These are phyloP conservation scores for Hydropsyche betteni DNA, from an alignment of 2,888 invertebrate species.

Conservation along the genomic window DNA sequence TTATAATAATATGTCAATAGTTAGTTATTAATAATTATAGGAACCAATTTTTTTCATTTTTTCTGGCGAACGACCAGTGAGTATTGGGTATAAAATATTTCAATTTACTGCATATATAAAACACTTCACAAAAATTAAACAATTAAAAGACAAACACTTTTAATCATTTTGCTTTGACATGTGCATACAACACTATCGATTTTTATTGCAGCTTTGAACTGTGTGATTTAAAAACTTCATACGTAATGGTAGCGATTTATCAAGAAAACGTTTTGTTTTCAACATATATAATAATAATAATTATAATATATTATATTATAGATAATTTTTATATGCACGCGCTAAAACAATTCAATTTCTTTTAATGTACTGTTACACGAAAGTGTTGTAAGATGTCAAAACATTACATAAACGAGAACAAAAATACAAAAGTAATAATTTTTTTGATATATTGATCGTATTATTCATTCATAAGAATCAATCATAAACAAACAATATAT, in stretches of 20 bases:
- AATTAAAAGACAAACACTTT: slow-evolving; percentile 22
- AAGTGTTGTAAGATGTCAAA: slow-evolving; percentile 21
- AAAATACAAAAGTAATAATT: slow-evolving; percentile 22
- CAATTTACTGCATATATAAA: slow-evolving; percentile 59
- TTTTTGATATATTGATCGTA: slow-evolving; percentile 44
- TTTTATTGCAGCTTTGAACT: slow-evolving; percentile 16
- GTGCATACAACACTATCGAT: slow-evolving; percentile 15
- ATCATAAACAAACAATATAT: slow-evolving; percentile 45
- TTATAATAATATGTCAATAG: slow-evolving; percentile 52
- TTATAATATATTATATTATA: no score
- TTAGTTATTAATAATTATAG: slow-evolving; percentile 52
- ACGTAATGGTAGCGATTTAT: not conserved
- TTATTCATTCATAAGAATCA: slow-evolving; percentile 47
- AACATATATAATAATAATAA: no score
- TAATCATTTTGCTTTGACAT: slow-evolving; percentile 10
- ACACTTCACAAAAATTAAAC: slow-evolving; percentile 63
- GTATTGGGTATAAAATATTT: slow-evolving; percentile 51
- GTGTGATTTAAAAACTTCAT: slow-evolving; percentile 8
- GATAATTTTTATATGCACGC: not conserved
- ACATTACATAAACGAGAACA: slow-evolving; percentile 24
- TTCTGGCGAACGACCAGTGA: slow-evolving; percentile 52
- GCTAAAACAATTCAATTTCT: not conserved
- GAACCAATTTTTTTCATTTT: slow-evolving; percentile 53
- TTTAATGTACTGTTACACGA: not conserved
- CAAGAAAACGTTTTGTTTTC: not conserved